Evolutionary conservation across 2,113 vertebrate species (phyloP), one percentile per base, ranked within the genome.

Genomic region (Upupa epops): DNA sequence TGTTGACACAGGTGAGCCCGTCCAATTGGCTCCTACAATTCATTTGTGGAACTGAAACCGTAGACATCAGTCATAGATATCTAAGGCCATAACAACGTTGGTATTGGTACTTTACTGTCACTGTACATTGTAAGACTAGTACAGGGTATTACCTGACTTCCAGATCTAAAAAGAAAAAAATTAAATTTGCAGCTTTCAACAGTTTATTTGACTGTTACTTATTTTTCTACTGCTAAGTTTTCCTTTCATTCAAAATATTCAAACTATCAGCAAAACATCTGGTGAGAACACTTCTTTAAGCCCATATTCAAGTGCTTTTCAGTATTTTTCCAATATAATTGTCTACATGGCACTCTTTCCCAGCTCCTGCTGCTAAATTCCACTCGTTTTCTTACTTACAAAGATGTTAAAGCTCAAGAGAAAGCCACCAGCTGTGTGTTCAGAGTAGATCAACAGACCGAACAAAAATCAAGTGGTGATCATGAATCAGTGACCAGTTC

Each of bases 361-460:
- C 24, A 20, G 37, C 4, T 21, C 9, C 9, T 24, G 10, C 49
- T 94, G 25, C 64, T 81, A 75, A 93, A 82, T 34, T 85, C 28
- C 58, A 87, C 31, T 92, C 12, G 18, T 80, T 93, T 85, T 82
- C 52, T 92, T 66, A 34, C 24, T 69, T 61, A 54, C 37, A 59
- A 94, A 94, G 88, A 40, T 77, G 40, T 31, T 90, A 42, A 84
- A 85, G 61, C 80, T 89, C 90, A 94, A 71, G 93, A 94, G 52
- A 72, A 86, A 48, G 42, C n/a, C 21, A 13, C 34, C 16, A 78
- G 11, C 34, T 32, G 25, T 80, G 8, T 18, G 10, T 71, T 72
- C 25, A 68, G 60, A 34, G 34, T 42, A 40, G 29, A 64, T 15
- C 59, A 69, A 69, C 65, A 90, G 76, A 88, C 55, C 14, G 56